phyloP scores from a whole-genome alignment of 2,113 vertebrate genomes.

The Psittacara wagleri region DNA sequence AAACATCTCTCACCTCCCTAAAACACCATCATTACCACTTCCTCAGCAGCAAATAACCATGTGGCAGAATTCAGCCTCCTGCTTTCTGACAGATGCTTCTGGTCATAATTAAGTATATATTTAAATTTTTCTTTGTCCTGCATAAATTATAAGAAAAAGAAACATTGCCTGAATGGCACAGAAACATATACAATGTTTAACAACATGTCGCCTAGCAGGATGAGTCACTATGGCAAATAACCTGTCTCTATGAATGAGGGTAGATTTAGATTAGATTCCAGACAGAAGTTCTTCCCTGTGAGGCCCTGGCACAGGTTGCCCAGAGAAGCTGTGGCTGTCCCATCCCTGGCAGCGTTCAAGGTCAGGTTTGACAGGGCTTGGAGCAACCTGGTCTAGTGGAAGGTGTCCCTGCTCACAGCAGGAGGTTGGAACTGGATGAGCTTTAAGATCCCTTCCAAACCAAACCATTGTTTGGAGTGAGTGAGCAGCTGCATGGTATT shows the following conservation, averaged over 20 bases:
- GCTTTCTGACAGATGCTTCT: neutral
- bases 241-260: neutral
- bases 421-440: rapidly evolving
- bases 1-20: neutral
- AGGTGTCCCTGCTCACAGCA: neutral
- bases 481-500: neutral
- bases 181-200: neutral
- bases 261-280: neutral
- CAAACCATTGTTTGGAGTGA: neutral
- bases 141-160: neutral
- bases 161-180: neutral
- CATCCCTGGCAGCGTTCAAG: neutral
- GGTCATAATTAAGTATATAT: neutral
- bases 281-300: neutral
- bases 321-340: neutral
- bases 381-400: neutral
- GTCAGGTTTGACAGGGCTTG: neutral
- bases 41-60: neutral
- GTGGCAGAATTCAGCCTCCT: neutral
- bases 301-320: neutral
- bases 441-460: neutral
- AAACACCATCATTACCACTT: neutral
- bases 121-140: neutral
- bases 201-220: neutral
- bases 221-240: neutral